Evolutionary conservation across 2,888 invertebrate genomes (phyloP), one percentile per base, ranked within the genome.

Genomic region (Stenchaetothrips biformis): DNA sequence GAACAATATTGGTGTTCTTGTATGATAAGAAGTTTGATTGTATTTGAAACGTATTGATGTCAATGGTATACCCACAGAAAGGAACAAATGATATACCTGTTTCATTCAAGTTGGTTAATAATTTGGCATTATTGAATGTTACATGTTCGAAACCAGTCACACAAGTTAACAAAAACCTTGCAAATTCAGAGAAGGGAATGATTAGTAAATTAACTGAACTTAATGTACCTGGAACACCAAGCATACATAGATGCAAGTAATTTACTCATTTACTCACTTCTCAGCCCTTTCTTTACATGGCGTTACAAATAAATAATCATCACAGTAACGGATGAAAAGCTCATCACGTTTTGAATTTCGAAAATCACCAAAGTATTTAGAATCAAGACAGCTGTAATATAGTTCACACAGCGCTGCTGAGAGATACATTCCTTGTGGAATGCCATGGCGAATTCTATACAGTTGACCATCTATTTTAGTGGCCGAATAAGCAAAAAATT

Each of bases 261-360:
- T 53, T 6, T 18, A 53, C 53, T 53, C 18, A 53, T 53, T 6
- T 18, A 53, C 53, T 53, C 18, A 53, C 53, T 18, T n/a, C 11
- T 74, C 67, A 25, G 67, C 25, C 11, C 67, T 74, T 25, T 74
- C 67, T 21, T 74, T 74, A 25, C 25, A 11, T 8, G 67, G 67
- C 8, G 21, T 74, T 11, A 74, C 11, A 74, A 74, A 74, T 25
- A 74, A 74, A 74, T 74, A 74, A 25, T 74, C 67, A 74, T 74
- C 67, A 74, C 67, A 74, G 25, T 74, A 74, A 7, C 67, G 67
- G 11, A 74, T 25, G 25, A 74, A 74, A 25, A 74, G 7, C 8
- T 74, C 67, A 74, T 25, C 25, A 3, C 7, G 8, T 25, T 11
- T 21, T 21, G 25, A 7, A 8, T 74, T 1, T 25, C 8, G 25